Evolutionary conservation across 1,140 invertebrate genomes (phyloP).

Genomic region (Oreohelix idahoensis): DNA sequence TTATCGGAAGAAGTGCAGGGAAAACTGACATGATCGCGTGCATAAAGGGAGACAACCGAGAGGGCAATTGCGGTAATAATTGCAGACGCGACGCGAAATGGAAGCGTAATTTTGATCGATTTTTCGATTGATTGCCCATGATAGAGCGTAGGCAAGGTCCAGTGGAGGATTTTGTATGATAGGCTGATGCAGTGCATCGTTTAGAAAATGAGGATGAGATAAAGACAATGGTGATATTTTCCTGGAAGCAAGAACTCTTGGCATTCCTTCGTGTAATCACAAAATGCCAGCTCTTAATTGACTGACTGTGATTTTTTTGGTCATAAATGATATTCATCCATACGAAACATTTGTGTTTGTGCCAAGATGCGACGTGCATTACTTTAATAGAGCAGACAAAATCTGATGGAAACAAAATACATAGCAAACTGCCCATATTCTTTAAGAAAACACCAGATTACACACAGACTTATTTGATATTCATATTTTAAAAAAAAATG

Average conservation of each 20-base stretch:
- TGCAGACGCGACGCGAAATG: conserved; percentile 35
- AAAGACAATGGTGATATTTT: not conserved
- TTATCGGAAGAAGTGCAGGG: not conserved
- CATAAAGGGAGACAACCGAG: not conserved
- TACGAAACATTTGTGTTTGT: no score
- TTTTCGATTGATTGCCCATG: conserved; percentile 19
- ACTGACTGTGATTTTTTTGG: no score
- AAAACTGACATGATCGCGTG: conserved; percentile 1
- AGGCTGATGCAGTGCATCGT: not conserved
- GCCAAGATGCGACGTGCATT: no score
- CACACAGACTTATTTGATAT: no score
- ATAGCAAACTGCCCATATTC: no score
- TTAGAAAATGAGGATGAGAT: not conserved
- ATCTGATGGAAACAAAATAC: not conserved
- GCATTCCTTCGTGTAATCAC: not conserved
- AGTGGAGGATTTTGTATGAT: not conserved
- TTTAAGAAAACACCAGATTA: no score
- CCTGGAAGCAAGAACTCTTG: not conserved
- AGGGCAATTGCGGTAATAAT: conserved; percentile 31
- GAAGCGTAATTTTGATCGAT: conserved; percentile 28
- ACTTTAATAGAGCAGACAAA: not conserved
- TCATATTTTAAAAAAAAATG: no score
- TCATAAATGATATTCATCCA: no score
- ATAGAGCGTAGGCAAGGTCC: not conserved
- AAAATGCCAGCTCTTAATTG: not conserved